These are phyloP conservation scores for Cephalotes varians DNA, from an alignment of 2,888 invertebrate species.

Conservation along the genomic window DNA sequence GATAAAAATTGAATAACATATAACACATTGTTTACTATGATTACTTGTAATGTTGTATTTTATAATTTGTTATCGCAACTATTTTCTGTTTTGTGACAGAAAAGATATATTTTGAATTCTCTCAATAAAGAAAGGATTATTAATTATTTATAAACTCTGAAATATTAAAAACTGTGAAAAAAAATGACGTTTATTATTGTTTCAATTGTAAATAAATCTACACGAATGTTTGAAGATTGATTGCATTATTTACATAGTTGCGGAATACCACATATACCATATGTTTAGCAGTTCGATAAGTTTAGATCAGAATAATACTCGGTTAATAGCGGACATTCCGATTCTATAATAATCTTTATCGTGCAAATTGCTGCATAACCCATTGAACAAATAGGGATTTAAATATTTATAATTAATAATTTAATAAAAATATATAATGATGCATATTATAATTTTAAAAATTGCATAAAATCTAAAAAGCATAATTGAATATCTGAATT, in stretches of 20 bases:
- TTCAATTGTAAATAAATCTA: background rate
- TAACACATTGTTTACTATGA: background rate
- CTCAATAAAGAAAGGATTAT: background rate
- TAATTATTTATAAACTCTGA: background rate
- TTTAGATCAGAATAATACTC: conserved; percentile 6
- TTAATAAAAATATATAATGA: conserved; percentile 21
- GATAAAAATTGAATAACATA: background rate
- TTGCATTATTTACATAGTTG: background rate
- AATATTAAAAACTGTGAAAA: background rate
- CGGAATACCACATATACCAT: background rate
- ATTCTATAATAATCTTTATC: conserved; percentile 24
- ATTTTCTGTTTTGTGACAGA: background rate
- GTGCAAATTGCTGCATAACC: background rate
- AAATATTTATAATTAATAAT: conserved; percentile 19
- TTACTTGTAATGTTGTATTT: background rate
- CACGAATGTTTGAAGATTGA: background rate
- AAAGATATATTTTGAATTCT: background rate
- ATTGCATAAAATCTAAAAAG: background rate
- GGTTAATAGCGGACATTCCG: conserved; percentile 23
- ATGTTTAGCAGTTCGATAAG: conserved; percentile 11
- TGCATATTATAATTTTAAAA: background rate
- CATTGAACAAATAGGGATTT: background rate
- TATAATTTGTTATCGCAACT: background rate
- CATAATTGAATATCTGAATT: background rate
- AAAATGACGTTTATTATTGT: background rate